Conservation (phyloP, 2,113 vertebrate genomes). For the Circaetus gallicus region DNA sequence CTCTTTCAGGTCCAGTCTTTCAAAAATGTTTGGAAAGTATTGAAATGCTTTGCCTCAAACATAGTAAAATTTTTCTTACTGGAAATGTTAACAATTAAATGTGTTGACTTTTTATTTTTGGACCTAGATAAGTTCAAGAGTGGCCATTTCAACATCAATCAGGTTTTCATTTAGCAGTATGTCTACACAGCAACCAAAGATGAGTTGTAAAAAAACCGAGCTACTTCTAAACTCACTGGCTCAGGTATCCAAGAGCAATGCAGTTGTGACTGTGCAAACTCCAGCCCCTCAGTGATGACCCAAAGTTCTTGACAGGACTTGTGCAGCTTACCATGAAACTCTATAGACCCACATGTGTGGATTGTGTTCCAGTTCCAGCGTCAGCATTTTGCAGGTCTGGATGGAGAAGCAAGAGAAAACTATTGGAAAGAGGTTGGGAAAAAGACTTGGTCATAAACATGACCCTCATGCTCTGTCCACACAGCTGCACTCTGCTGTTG, state of each 20-base stretch:
- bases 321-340: background rate
- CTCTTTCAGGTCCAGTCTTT: background rate
- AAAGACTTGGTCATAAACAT: background rate
- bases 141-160: background rate
- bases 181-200: background rate
- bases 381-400: background rate
- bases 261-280: background rate
- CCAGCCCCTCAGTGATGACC: background rate
- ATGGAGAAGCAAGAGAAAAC: background rate
- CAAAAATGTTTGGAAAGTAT: background rate
- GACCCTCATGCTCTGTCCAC: background rate
- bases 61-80: background rate
- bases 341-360: accelerated
- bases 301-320: background rate
- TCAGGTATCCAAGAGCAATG: background rate
- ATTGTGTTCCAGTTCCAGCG: background rate
- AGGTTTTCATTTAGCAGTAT: background rate
- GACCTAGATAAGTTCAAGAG: background rate
- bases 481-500: background rate
- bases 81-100: background rate
- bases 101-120: background rate
- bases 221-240: background rate
- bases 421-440: background rate
- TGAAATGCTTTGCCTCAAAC: background rate
- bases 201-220: background rate